Percentiles rank a stretch among this genome's conserved stretches.
Evolutionary conservation across 1,140 invertebrate species (phyloP).

Genomic region (Polypedilum pembai): DNA sequence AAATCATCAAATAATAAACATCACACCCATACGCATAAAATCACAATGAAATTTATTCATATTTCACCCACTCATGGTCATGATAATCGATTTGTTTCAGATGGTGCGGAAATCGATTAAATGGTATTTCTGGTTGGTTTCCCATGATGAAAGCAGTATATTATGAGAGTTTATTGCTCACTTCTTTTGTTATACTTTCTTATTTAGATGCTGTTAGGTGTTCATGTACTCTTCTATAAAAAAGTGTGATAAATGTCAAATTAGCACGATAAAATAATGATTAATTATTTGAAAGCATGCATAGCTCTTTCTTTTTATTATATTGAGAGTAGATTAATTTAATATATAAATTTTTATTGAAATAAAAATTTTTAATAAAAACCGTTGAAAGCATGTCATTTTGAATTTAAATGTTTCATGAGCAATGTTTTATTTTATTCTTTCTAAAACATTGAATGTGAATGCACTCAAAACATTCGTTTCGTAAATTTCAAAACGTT

Average conservation of each 20-base stretch:
- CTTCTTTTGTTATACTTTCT: neutral
- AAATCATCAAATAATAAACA: slow-evolving; percentile 6
- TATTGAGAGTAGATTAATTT: no score
- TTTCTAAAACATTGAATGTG: no score
- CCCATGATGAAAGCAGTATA: neutral
- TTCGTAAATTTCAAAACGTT: no score
- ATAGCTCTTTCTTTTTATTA: no score
- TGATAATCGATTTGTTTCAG: neutral
- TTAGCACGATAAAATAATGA: slow-evolving; percentile 3
- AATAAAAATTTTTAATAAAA: no score
- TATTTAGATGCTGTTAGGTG: neutral
- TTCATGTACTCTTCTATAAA: neutral
- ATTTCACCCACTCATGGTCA: neutral
- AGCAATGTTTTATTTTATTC: no score
- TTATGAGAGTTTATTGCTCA: neutral
- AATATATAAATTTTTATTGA: no score
- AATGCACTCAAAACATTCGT: no score
- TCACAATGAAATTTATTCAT: neutral
- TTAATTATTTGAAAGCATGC: neutral
- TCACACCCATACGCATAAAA: slow-evolving; percentile 3
- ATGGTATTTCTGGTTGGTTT: neutral
- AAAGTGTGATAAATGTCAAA: neutral
- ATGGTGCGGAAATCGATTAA: neutral
- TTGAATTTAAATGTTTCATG: no score
- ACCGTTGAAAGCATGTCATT: no score